These are phyloP conservation scores for Orthosia gracilis DNA, from an alignment of 2,888 invertebrate genomes.

Conservation along the genomic window DNA sequence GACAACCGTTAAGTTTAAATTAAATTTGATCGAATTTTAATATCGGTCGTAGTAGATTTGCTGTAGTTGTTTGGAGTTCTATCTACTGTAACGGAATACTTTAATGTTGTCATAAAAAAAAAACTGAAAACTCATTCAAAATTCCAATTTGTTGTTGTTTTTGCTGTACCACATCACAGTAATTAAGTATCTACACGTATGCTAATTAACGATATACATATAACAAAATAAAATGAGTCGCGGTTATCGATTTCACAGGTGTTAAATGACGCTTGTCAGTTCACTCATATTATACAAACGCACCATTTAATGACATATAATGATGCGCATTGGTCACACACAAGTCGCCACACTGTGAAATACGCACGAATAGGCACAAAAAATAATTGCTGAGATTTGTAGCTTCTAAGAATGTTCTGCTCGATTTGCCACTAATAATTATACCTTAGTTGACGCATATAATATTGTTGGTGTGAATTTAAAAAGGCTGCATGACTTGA, in stretches of 20 bases:
- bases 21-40: conserved; percentile 28
- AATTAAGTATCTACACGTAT: conserved; percentile 5
- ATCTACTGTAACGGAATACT: background rate
- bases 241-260: conserved; percentile 44
- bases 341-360: conserved; percentile 23
- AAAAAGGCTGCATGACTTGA: background rate
- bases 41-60: background rate
- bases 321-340: conserved; percentile 32
- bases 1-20: conserved; percentile 20
- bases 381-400: conserved; percentile 21
- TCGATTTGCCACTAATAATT: conserved; percentile 53
- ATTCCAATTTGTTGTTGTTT: conserved; percentile 1
- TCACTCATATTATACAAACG: conserved; percentile 29
- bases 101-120: background rate
- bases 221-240: conserved; percentile 31
- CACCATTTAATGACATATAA: conserved; percentile 40
- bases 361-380: conserved; percentile 24
- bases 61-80: background rate
- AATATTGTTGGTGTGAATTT: background rate
- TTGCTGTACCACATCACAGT: background rate
- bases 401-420: conserved; percentile 45
- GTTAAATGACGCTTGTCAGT: conserved; percentile 52
- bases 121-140: background rate
- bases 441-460: conserved; percentile 13
- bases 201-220: conserved; percentile 23